phyloP scores from a whole-genome alignment of 2,888 invertebrate genomes.

The Gastrophysa polygoni region DNA sequence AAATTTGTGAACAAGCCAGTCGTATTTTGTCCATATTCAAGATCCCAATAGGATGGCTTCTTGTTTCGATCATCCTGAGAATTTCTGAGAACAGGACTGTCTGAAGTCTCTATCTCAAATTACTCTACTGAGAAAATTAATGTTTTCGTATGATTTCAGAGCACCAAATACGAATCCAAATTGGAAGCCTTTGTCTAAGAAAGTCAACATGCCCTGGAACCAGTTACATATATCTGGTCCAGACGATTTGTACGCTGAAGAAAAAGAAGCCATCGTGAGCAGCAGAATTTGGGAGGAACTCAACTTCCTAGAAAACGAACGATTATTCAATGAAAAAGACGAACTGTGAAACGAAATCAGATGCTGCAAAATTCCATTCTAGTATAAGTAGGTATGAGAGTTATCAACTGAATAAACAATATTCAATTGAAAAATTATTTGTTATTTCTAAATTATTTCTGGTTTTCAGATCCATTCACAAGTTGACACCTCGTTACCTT shows the following conservation, averaged over 20 bases:
- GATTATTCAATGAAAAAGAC: conserved; percentile 45
- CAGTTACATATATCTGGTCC: conserved; percentile 32
- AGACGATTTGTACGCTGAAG: conserved; percentile 44
- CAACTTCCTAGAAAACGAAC: conserved; percentile 66
- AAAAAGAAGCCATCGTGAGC: conserved; percentile 62
- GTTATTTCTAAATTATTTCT: too few species aligned
- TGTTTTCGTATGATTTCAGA: too few species aligned
- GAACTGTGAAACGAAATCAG: conserved; percentile 35
- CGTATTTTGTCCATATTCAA: not conserved
- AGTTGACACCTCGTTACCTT: too few species aligned
- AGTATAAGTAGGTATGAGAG: too few species aligned
- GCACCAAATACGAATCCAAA: conserved; percentile 28
- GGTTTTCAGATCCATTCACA: too few species aligned
- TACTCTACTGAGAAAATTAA: too few species aligned
- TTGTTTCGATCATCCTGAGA: too few species aligned
- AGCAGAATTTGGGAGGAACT: conserved; percentile 67
- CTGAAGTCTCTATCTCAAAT: too few species aligned
- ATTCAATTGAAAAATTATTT: too few species aligned
- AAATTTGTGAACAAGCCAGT: not conserved
- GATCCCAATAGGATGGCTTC: too few species aligned
- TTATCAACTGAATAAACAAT: not conserved
- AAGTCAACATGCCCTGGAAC: conserved; percentile 26
- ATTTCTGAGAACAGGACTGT: too few species aligned
- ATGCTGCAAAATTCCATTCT: too few species aligned
- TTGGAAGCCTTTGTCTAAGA: conserved; percentile 38